Evolutionary conservation across 2,797 vertebrate genomes (phyloP), one percentile per base, ranked within the genome.

Genomic region (Manis crassicaudata): DNA sequence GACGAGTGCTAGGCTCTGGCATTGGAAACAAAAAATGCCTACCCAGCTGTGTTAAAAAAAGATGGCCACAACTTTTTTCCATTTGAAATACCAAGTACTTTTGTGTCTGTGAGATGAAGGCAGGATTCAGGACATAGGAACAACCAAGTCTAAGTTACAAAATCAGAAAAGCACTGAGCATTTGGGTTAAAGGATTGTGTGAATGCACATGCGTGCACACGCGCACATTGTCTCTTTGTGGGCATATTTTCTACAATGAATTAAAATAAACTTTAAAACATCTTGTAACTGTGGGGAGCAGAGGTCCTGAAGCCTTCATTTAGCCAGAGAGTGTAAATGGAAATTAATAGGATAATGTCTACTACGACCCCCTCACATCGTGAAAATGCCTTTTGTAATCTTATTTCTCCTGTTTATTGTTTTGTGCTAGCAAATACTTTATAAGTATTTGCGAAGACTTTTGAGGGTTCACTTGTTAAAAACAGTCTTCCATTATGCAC

Each of bases 201-300:
- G 20, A 29, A 13, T 32, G 10, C 32, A 6, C 7, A 4, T 6
- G 7, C 6, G 13, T 4, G 25, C 14, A 52, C 23, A 46, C 29
- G 32, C 10, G 63, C 52, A 23, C 40, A 0, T 32, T 56, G 12
- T 77, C 56, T 92, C 50, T 90, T n/a, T 9, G 8, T 18, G 14
- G 67, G 18, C 27, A 8, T 35, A 35, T 79, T 80, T 87, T 73
- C 18, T 29, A 32, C 63, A 35, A 50, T 56, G 35, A 79, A 76
- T 91, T 82, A 60, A 83, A 93, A 76, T n/a, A 65, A 95, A 80
- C 82, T 40, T 76, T 88, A 93, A 93, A 95, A 23, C 81, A 32
- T 67, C 63, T 72, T 86, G 17, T 70, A 83, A 76, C 18, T 73
- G 50, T 60, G 25, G 46, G 37, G 70, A 87, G 80, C 75, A 68